These are phyloP conservation scores for Amniataba percoides DNA, from an alignment of 2,797 vertebrate genomes.

Conservation along the genomic window DNA sequence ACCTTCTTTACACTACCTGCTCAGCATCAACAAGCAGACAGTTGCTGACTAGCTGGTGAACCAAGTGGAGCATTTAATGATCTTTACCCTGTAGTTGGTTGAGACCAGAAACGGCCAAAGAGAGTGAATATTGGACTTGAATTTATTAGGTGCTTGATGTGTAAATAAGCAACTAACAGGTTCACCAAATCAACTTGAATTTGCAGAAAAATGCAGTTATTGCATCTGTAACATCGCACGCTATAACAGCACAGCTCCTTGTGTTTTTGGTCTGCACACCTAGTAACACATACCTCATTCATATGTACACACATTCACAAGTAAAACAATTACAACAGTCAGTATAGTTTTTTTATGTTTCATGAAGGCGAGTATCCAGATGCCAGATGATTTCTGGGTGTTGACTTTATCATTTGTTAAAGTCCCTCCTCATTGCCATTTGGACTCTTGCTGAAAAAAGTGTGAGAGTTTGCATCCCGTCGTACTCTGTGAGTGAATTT, in stretches of 20 bases:
- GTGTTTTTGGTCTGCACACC: background rate
- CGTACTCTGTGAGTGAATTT: background rate
- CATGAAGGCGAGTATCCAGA: slow-evolving; percentile 1
- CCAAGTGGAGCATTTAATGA: too few species aligned
- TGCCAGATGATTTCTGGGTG: background rate
- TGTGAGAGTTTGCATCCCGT: background rate
- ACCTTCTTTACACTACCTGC: too few species aligned
- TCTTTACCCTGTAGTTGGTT: too few species aligned
- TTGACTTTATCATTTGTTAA: background rate
- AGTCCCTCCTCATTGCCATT: background rate
- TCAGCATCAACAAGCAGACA: too few species aligned
- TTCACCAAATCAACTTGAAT: too few species aligned
- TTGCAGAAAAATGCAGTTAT: background rate
- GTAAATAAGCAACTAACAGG: too few species aligned
- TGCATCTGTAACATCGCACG: background rate
- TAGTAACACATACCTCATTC: background rate
- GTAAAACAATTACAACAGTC: too few species aligned
- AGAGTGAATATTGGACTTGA: too few species aligned
- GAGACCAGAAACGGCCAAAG: too few species aligned
- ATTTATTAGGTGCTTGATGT: too few species aligned
- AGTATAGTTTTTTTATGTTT: background rate
- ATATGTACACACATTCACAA: background rate
- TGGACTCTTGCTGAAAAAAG: background rate
- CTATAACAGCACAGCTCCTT: background rate
- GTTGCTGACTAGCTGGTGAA: too few species aligned